A percentile compares a stretch with the other conserved stretches of the same genome.
phyloP scores from a whole-genome alignment of 2,888 invertebrate species.

The Coenonympha arcania region DNA sequence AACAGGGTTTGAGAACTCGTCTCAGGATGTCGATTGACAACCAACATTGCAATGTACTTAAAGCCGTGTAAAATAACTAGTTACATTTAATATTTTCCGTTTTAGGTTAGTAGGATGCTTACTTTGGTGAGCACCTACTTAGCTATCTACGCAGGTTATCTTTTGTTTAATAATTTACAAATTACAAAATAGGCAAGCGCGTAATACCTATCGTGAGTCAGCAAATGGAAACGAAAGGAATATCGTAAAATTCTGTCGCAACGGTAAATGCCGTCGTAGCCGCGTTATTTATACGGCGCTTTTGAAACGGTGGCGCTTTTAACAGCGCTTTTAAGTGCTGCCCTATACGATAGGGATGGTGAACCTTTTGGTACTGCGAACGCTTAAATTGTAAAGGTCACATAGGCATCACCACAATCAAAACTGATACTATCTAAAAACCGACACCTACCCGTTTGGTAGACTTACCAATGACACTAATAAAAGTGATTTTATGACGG shows the following conservation, averaged over 20 bases:
- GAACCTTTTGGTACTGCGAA: neutral
- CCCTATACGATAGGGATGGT: constrained; percentile 16
- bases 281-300: constrained; percentile 66
- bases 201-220: constrained; percentile 15
- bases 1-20: no score
- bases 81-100: no score
- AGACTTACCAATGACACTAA: no score
- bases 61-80: no score
- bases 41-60: no score
- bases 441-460: no score
- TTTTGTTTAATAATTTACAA: neutral
- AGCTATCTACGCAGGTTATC: neutral
- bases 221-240: constrained; percentile 48
- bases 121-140: no score
- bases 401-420: neutral
- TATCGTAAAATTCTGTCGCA: constrained; percentile 60
- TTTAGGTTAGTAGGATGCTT: no score
- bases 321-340: constrained; percentile 69
- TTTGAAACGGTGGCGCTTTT: constrained; percentile 64
- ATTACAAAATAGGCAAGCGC: neutral
- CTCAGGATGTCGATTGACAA: no score
- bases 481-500: no score
- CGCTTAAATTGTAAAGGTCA: constrained; percentile 2
- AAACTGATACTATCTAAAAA: no score
- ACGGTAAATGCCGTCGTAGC: constrained; percentile 56